phyloP scores from a whole-genome alignment of 1,140 invertebrate species.

The Pinna nobilis region DNA sequence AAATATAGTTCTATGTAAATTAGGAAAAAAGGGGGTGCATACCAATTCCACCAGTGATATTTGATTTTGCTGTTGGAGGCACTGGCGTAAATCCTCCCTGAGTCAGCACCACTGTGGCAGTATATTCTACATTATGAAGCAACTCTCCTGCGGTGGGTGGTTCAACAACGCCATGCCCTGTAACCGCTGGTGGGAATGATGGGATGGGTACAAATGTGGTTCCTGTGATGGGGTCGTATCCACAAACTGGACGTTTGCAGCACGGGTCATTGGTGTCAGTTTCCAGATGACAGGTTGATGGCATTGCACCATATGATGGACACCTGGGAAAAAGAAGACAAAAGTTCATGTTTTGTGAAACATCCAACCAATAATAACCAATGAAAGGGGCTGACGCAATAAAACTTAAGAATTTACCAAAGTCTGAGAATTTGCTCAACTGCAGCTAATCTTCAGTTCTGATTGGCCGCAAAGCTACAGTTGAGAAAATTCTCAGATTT shows the following conservation, averaged over 20 bases:
- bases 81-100: slow-evolving; percentile 47
- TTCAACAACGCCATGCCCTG: slow-evolving; percentile 41
- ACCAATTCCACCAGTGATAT: slow-evolving; percentile 48
- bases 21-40: background rate
- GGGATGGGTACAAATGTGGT: slow-evolving; percentile 49
- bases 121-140: slow-evolving; percentile 29
- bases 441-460: too few relatives aligned
- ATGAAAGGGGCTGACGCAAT: too few relatives aligned
- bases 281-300: slow-evolving; percentile 58
- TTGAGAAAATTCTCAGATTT: too few relatives aligned
- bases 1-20: too few relatives aligned
- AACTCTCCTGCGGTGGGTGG: slow-evolving; percentile 37
- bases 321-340: slow-evolving; percentile 48
- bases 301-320: slow-evolving; percentile 55
- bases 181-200: slow-evolving; percentile 47
- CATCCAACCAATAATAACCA: too few relatives aligned
- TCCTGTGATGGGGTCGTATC: slow-evolving; percentile 49
- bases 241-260: slow-evolving; percentile 57
- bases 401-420: too few relatives aligned
- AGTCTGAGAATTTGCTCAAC: too few relatives aligned
- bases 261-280: slow-evolving; percentile 61
- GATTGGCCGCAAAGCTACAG: too few relatives aligned
- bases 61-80: slow-evolving; percentile 44
- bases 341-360: too few relatives aligned
- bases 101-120: slow-evolving; percentile 32